These are phyloP conservation scores for Callaeas wilsoni DNA, from an alignment of 2,113 vertebrate species.

Conservation along the genomic window DNA sequence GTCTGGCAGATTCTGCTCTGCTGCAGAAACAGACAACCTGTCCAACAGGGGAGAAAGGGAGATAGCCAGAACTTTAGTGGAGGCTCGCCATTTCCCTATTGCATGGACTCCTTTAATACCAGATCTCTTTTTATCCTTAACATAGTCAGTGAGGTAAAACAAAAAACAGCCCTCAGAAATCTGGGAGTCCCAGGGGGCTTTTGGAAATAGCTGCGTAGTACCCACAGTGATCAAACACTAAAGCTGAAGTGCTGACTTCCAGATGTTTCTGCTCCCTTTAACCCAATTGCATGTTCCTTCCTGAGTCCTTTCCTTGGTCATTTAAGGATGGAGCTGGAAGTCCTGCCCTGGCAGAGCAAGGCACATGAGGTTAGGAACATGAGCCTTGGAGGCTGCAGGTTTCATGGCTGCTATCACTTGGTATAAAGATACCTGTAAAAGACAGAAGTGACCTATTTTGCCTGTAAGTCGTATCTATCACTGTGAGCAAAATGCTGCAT, in stretches of 20 bases:
- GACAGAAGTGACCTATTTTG: neutral
- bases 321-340: neutral
- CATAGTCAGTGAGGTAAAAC: neutral
- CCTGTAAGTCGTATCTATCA: neutral
- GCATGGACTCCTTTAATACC: neutral
- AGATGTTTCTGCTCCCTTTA: neutral
- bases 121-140: neutral
- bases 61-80: neutral
- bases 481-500: neutral
- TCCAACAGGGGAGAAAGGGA: neutral
- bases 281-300: neutral
- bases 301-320: neutral
- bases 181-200: neutral
- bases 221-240: neutral
- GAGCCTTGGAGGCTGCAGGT: neutral
- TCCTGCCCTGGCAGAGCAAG: neutral
- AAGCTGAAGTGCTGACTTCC: neutral
- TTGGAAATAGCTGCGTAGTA: neutral
- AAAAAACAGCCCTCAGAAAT: neutral
- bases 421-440: neutral
- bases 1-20: neutral
- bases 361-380: neutral
- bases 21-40: neutral
- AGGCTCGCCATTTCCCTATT: neutral
- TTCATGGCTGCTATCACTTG: neutral